Base-by-base conservation (phyloP, 2,113 vertebrate genomes). In the Oncorhynchus mykiss region DNA sequence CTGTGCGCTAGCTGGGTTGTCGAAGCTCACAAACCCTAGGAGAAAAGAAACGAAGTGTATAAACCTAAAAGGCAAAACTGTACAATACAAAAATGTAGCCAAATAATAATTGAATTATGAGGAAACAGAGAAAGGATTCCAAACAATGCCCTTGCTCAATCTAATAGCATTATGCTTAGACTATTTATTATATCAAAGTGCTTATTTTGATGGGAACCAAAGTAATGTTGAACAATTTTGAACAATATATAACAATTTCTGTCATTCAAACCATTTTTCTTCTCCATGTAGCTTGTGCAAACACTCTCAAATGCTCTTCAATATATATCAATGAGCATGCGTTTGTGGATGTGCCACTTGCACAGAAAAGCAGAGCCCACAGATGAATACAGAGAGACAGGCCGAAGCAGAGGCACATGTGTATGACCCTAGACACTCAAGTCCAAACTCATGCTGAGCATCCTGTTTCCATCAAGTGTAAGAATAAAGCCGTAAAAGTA, bases 1-100 rank as follows among this genome's bases (percentile, higher is more conserved):
- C 91, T 99, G 98, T 48, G 98, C 98, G 72, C 97, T 99, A 82
- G 96, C 95, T 0, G 98, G 98, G 94, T 99, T 99, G 93, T 99
- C 98, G 80, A 99, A 99, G 92, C 98, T 99, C 91, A 99, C 98
- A 84, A 99, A 99, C 77, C 98, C 98, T 99, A 31, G 25, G 27
- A 67, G 5, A 29, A 18, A 49, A 25, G 13, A 29, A 9, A 48
- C n/a, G 0, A 18, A 22, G 18, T 16, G n/a, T 62, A 62, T 62
- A 5, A 62, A 18, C 51, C 16, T 54, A 62, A 62, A 8, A 22
- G 5, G n/a, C 13, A 11, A 49, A 67, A 27, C 24, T 13, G 25
- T 8, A 13, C 7, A 29, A 6, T 27, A 29, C 0, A 1, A 66
- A 24, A 29, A 13, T 8, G 14, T 67, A 16, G 18, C 9, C 59